Evolutionary conservation across 2,888 invertebrate species (phyloP).

Genomic region (Trilocha varians): DNA sequence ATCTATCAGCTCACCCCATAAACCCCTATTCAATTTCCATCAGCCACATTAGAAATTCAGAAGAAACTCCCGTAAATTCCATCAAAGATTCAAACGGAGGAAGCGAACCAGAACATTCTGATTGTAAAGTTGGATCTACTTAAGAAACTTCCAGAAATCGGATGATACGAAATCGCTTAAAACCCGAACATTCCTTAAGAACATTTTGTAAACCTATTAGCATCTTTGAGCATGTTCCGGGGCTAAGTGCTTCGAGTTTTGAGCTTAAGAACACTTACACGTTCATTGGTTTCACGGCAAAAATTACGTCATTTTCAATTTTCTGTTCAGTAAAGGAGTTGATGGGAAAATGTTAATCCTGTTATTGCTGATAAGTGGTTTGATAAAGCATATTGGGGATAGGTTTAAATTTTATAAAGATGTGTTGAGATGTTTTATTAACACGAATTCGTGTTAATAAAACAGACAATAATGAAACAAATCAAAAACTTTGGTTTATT

Average conservation of each 20-base stretch:
- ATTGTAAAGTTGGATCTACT: slow-evolving; percentile 22
- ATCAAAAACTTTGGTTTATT: too few relatives aligned
- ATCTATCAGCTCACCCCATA: neutral
- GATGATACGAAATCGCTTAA: slow-evolving; percentile 32
- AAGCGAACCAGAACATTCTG: slow-evolving; percentile 19
- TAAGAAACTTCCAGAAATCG: slow-evolving; percentile 23
- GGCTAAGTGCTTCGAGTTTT: neutral
- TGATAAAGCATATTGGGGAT: too few relatives aligned
- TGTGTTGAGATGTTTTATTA: too few relatives aligned
- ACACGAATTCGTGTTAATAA: too few relatives aligned
- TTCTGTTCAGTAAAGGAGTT: neutral
- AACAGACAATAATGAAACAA: too few relatives aligned
- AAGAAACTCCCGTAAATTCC: slow-evolving; percentile 11
- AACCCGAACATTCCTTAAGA: slow-evolving; percentile 23
- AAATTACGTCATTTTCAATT: neutral
- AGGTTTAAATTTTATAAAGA: too few relatives aligned
- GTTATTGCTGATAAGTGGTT: too few relatives aligned
- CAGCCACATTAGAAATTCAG: neutral
- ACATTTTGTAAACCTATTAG: slow-evolving; percentile 36
- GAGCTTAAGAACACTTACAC: slow-evolving; percentile 5
- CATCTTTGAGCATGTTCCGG: slow-evolving; percentile 20
- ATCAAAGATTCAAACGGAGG: slow-evolving; percentile 19
- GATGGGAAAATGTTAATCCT: too few relatives aligned
- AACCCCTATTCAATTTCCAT: slow-evolving; percentile 1
- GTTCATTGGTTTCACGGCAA: neutral